Conservation (phyloP, 2,113 vertebrate genomes). For the Scatophagus argus region DNA sequence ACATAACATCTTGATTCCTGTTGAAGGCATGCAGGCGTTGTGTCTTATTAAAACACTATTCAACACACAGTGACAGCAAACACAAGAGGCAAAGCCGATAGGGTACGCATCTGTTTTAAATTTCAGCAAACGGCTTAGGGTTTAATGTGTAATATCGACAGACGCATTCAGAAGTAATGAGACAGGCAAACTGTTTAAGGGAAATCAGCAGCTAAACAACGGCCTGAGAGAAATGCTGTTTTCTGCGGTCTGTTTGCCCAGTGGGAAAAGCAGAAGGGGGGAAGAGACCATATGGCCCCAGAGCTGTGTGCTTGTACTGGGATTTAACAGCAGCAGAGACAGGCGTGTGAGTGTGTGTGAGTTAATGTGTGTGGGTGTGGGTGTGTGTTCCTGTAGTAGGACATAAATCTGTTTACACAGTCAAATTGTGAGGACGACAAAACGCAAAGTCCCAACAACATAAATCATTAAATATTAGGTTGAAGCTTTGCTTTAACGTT, state of each 20-base stretch:
- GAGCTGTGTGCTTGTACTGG: constrained; percentile 61
- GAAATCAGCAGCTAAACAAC: constrained; percentile 49
- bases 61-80: constrained; percentile 12
- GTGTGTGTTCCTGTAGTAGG: too few relatives aligned
- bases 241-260: constrained; percentile 52
- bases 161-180: constrained; percentile 56
- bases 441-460: too few relatives aligned
- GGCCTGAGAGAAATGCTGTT: constrained; percentile 45
- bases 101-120: neutral
- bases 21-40: neutral
- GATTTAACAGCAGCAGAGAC: constrained; percentile 67
- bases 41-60: constrained; percentile 33
- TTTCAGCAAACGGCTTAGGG: constrained; percentile 4
- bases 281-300: constrained; percentile 61
- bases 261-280: constrained; percentile 35
- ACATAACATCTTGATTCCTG: neutral
- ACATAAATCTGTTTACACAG: too few relatives aligned
- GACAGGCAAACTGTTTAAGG: constrained; percentile 53
- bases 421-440: too few relatives aligned
- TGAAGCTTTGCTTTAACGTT: too few relatives aligned
- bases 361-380: neutral
- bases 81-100: neutral
- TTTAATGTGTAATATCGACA: constrained; percentile 41
- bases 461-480: too few relatives aligned
- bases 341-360: neutral